Evolutionary conservation across 2,113 vertebrate species (phyloP).

Genomic region (Phyllostomus discolor): DNA sequence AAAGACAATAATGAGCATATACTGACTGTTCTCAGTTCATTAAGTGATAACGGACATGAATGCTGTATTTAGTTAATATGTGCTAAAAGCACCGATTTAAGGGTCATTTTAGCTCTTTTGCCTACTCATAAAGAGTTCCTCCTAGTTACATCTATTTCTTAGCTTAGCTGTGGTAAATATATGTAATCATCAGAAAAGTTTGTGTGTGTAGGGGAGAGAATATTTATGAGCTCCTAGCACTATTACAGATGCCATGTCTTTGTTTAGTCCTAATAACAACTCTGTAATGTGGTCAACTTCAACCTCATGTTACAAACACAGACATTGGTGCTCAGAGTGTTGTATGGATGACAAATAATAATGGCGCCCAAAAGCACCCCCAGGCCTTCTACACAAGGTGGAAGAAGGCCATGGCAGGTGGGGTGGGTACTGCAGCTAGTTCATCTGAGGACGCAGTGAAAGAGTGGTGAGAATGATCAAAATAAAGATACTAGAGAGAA

Average conservation of each 20-base stretch:
- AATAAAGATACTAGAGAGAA: not conserved
- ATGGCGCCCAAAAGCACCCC: not conserved
- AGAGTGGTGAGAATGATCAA: not conserved
- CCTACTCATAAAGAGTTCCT: not conserved
- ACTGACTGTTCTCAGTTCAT: not conserved
- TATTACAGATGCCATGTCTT: not conserved
- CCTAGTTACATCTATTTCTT: not conserved
- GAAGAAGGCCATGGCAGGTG: not conserved
- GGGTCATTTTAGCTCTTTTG: not conserved
- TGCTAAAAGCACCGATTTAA: not conserved
- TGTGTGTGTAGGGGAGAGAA: not conserved
- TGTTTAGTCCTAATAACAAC: not conserved
- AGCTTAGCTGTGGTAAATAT: not conserved
- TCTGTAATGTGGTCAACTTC: not conserved
- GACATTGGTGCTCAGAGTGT: not conserved
- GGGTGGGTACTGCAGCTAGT: not conserved
- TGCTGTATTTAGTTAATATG: not conserved
- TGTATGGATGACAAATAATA: not conserved
- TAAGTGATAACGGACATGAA: not conserved
- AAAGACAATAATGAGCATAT: not conserved
- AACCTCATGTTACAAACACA: not conserved
- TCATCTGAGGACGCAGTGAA: not conserved
- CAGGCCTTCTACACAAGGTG: not conserved
- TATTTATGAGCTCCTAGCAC: not conserved
- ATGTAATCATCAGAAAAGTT: not conserved